Conservation (phyloP, 2,113 vertebrate genomes). For the Trachemys scripta region DNA sequence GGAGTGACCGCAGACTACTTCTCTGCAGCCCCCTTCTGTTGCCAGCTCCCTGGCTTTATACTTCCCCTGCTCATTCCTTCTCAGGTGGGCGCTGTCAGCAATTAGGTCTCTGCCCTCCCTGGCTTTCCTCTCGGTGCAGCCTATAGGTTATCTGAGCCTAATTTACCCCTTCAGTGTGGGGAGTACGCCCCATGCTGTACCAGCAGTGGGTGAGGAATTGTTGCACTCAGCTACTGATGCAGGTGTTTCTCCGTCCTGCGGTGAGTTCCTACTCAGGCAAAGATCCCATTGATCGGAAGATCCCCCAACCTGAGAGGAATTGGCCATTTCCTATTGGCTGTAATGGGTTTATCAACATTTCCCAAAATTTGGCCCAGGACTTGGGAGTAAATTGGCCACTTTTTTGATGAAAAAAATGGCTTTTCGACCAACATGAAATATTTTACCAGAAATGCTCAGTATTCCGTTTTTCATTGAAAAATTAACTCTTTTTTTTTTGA, state of each 20-base stretch:
- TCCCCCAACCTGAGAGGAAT: not conserved
- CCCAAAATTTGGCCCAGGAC: not conserved
- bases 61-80: too few relatives aligned
- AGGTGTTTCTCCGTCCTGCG: not conserved
- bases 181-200: not conserved
- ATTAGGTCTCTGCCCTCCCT: not conserved
- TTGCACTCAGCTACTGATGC: not conserved
- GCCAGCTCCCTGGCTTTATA: too few relatives aligned
- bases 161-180: not conserved
- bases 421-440: slow-evolving; percentile 22
- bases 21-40: not conserved
- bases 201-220: not conserved
- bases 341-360: not conserved
- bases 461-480: not conserved
- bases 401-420: not conserved
- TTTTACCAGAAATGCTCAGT: not conserved
- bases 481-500: not conserved
- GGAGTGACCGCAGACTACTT: not conserved
- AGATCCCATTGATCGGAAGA: rapidly evolving
- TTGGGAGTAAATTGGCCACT: not conserved
- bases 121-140: not conserved
- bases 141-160: not conserved
- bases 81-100: too few relatives aligned
- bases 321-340: not conserved
- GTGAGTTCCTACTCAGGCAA: not conserved